Evolutionary conservation across 2,113 vertebrate genomes (phyloP).

Genomic region (Fregata magnificens): DNA sequence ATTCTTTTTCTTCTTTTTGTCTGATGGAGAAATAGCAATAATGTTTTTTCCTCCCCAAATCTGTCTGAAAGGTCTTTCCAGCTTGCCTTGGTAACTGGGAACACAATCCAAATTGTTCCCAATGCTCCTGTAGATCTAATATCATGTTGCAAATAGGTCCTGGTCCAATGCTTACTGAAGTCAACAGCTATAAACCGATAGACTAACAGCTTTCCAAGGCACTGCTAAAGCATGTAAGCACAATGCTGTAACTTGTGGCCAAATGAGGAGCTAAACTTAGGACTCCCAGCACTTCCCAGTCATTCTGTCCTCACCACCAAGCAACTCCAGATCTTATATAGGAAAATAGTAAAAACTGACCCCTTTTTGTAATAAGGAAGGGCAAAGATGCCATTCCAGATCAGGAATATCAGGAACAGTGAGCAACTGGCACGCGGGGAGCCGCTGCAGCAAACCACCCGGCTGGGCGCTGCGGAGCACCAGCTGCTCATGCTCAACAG

Average conservation of each 20-base stretch:
- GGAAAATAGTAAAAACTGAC: neutral
- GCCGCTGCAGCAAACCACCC: accelerated
- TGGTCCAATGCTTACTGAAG: neutral
- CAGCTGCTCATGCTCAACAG: accelerated
- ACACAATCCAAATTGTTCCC: neutral
- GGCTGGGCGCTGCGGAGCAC: neutral
- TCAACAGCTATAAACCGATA: neutral
- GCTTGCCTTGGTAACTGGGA: constrained; percentile 1
- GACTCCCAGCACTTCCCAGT: neutral
- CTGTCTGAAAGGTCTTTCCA: neutral
- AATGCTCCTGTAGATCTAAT: neutral
- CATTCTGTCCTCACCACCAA: neutral
- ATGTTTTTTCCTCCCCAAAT: neutral
- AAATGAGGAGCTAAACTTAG: neutral
- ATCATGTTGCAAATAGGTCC: neutral
- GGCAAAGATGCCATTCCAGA: neutral
- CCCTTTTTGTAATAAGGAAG: neutral
- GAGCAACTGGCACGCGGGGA: accelerated
- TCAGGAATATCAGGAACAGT: neutral
- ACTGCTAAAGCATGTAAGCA: neutral
- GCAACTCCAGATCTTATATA: neutral
- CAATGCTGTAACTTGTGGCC: neutral
- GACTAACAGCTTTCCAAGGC: neutral
- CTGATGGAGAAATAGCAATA: neutral
- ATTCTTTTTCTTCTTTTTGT: neutral